A percentile compares a stretch with the other conserved stretches of the same genome.
Conservation (phyloP, 2,888 invertebrate species). For the Myathropa florea region DNA sequence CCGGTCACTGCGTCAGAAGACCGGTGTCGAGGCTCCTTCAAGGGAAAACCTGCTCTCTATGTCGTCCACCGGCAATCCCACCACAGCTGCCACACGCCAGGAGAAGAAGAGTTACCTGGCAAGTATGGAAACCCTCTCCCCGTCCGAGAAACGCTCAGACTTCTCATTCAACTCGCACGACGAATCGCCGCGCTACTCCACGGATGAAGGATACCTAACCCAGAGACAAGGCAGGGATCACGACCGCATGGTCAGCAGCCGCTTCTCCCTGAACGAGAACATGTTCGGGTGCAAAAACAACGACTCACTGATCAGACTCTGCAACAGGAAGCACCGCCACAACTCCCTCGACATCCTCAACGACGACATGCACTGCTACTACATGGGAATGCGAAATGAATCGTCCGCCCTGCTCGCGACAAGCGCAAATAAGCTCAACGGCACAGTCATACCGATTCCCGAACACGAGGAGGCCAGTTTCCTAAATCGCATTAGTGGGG, state of each 20-base stretch:
- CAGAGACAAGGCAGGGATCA: slow-evolving; percentile 74
- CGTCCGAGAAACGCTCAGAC: slow-evolving; percentile 78
- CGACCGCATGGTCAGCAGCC: slow-evolving; percentile 76
- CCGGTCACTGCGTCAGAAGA: slow-evolving; percentile 78
- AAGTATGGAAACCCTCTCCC: slow-evolving; percentile 79
- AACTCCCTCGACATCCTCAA: slow-evolving; percentile 78
- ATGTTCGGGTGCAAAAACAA: slow-evolving; percentile 75
- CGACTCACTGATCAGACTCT: slow-evolving; percentile 74
- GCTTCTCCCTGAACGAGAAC: slow-evolving; percentile 79
- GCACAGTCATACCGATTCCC: slow-evolving; percentile 76
- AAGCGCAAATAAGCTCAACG: slow-evolving; percentile 73
- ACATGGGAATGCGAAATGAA: slow-evolving; percentile 75
- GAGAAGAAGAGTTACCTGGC: slow-evolving; percentile 77
- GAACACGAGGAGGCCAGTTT: slow-evolving; percentile 72
- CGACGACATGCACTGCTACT: slow-evolving; percentile 75
- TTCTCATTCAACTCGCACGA: slow-evolving; percentile 72
- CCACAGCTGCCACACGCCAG: slow-evolving; percentile 46
- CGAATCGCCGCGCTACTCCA: slow-evolving; percentile 72
- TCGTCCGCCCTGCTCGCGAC: slow-evolving; percentile 75
- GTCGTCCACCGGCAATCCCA: slow-evolving; percentile 74
- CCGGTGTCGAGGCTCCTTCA: slow-evolving; percentile 77
- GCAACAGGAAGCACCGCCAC: slow-evolving; percentile 75
- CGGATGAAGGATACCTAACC: slow-evolving; percentile 75
- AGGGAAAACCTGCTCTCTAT: slow-evolving; percentile 78
- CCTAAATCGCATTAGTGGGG: slow-evolving; percentile 74